Evolutionary conservation across 2,888 invertebrate species (phyloP), one percentile per base, ranked within the genome.

Genomic region (Candidula unifasciata): DNA sequence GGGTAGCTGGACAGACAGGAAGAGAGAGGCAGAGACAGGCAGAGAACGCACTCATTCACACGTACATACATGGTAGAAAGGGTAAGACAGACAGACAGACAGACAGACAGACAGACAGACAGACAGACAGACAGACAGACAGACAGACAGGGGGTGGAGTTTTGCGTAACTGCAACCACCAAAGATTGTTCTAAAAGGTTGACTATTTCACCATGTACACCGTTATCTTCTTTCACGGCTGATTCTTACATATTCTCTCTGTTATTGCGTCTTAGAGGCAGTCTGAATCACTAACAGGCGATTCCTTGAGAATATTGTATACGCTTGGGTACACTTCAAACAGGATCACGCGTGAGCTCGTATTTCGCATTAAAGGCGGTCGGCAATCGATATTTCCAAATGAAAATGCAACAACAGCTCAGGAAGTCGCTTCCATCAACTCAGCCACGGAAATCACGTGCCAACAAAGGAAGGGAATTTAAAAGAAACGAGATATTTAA

Each of bases 331-430:
- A 74, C 30, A 74, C 74, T 74, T 74, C 54, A 74, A 74, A 74
- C 16, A 30, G n/a, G n/a, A 54, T 52, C 30, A 54, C 30, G 74
- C 6, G 54, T 37, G n/a, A 5, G 27, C 16, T 33, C 27, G 54
- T 16, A n/a, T 74, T 21, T 54, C 6, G 30, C 54, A 54, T 54
- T 27, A 74, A 74, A 54, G 30, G 30, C 54, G 30, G 18, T 54
- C 16, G 74, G 52, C 54, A 54, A 74, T 74, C 74, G 74, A 74
- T 74, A 52, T 30, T 54, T 54, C 54, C 74, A 74, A 74, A 74
- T 74, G 30, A 27, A 52, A 74, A 54, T 74, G 8, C 54, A 54
- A 74, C 54, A 27, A 54, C 30, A 54, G 52, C 54, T 18, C 21
- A 54, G 27, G 54, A 37, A 60, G 64, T 78, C 64, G 27, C 64